Evolutionary conservation across 2,888 invertebrate genomes (phyloP), one percentile per base, ranked within the genome.

Genomic region (Parasteatoda lunata): DNA sequence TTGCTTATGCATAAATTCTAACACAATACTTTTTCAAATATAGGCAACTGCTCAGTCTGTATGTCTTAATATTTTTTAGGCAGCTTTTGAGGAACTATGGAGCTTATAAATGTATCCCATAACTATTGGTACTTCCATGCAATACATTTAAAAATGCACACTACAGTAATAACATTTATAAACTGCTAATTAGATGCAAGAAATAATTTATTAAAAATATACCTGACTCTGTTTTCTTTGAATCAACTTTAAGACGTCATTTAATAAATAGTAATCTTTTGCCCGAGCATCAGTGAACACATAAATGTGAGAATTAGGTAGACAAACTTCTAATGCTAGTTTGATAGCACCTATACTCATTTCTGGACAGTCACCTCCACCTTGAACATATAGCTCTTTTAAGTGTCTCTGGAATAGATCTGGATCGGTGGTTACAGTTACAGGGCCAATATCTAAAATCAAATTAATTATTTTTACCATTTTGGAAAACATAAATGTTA

Each of bases 221-320:
- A 95, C 95, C 93, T 95, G 95, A 89, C 94, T 94, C 91, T 95
- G 94, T 90, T 95, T 95, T 90, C 94, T 93, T 91, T 95, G 95
- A 76, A 96, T 94, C n/a, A 94, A 91, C 86, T 94, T 93, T 9
- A 95, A 91, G 0, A 95, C 95, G 77, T 93, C 93, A 11, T 93
- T 93, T 0, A 95, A 94, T 6, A 94, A 92, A 78, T 93, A 91
- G 90, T 94, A 94, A 91, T 96, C 96, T 79, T 94, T 94, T 0
- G 95, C 94, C 0, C 95, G 93, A 1, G 95, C 95, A 90, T 96
- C 96, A 3, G 96, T 95, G 91, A 96, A 95, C 49, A 96, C 95
- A 90, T 95, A 96, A 65, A 96, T 93, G 91, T 94, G 95, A 0
- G 95, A 95, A 82, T 94, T 93, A 0, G 95, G 95, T 13, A 94